Evolutionary conservation across 2,797 vertebrate species (phyloP).

Genomic region (Acanthurus leucopareius): DNA sequence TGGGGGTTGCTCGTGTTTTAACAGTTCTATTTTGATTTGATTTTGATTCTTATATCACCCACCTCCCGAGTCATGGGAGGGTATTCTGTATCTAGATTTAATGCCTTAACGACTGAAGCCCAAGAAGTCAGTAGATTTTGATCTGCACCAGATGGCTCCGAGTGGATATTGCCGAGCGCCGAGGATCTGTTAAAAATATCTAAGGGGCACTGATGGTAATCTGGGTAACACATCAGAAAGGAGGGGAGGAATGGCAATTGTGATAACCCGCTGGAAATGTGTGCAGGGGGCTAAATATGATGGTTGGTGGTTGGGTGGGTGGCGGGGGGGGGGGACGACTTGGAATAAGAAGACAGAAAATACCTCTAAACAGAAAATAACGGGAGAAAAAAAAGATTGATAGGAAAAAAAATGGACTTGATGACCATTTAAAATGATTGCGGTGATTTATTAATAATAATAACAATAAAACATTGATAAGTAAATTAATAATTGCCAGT

Average conservation of each 20-base stretch:
- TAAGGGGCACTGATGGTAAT: constrained; percentile 94
- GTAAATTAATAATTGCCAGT: background rate
- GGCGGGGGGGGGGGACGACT: constrained; percentile 16
- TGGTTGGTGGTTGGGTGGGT: constrained; percentile 41
- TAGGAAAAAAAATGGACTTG: constrained; percentile 18
- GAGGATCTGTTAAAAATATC: constrained; percentile 93
- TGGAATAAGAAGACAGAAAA: constrained; percentile 79
- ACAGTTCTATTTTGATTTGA: constrained; percentile 75
- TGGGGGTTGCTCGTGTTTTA: constrained; percentile 69
- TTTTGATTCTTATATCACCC: constrained; percentile 79
- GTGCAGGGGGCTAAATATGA: constrained; percentile 87
- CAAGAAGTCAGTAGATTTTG: constrained; percentile 91
- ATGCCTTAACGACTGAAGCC: constrained; percentile 89
- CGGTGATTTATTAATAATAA: background rate
- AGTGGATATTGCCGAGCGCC: constrained; percentile 89
- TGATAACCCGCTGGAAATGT: constrained; percentile 92
- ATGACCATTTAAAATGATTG: background rate
- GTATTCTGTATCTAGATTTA: constrained; percentile 87
- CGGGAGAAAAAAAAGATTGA: constrained; percentile 70
- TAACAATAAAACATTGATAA: background rate
- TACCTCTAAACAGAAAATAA: constrained; percentile 75
- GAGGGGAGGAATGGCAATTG: constrained; percentile 89
- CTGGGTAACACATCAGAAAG: constrained; percentile 91
- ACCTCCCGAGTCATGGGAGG: constrained; percentile 72
- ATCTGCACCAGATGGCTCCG: constrained; percentile 94